phyloP scores from a whole-genome alignment of 2,797 vertebrate genomes.

The Mormyrops boulengeri region DNA sequence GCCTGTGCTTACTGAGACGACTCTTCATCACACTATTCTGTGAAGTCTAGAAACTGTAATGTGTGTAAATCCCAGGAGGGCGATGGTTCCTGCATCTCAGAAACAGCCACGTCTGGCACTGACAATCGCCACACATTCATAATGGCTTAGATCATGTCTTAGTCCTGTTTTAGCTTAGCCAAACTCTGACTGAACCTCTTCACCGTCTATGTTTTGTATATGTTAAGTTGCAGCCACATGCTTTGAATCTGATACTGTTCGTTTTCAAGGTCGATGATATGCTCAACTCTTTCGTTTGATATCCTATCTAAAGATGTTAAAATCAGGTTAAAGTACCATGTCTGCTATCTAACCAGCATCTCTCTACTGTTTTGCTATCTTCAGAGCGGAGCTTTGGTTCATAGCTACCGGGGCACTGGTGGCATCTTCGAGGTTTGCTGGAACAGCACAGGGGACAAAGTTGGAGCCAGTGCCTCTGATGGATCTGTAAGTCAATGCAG shows the following conservation, averaged over 20 bases:
- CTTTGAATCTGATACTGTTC: not conserved
- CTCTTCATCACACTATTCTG: not conserved
- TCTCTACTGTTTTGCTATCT: not conserved
- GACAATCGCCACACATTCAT: not conserved
- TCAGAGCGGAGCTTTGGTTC: conserved; percentile 82
- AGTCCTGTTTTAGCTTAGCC: not conserved
- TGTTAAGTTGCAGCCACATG: not conserved
- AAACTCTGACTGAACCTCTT: not conserved
- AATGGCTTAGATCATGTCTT: not conserved
- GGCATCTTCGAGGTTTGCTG: conserved; percentile 96
- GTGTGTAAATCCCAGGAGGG: not conserved
- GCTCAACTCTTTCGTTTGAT: not conserved
- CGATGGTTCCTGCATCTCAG: not conserved
- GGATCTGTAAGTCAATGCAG: conserved; percentile 74
- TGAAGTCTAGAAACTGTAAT: not conserved
- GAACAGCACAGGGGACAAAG: conserved; percentile 92
- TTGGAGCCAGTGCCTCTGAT: conserved; percentile 88
- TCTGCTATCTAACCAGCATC: not conserved
- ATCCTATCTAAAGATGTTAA: not conserved
- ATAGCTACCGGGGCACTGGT: conserved; percentile 92
- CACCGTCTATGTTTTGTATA: not conserved
- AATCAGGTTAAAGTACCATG: not conserved
- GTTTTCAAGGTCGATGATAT: not conserved
- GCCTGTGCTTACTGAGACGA: not conserved
- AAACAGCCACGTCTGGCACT: not conserved